These are phyloP conservation scores for Sympetrum striolatum DNA, from an alignment of 2,888 invertebrate species.

Conservation along the genomic window DNA sequence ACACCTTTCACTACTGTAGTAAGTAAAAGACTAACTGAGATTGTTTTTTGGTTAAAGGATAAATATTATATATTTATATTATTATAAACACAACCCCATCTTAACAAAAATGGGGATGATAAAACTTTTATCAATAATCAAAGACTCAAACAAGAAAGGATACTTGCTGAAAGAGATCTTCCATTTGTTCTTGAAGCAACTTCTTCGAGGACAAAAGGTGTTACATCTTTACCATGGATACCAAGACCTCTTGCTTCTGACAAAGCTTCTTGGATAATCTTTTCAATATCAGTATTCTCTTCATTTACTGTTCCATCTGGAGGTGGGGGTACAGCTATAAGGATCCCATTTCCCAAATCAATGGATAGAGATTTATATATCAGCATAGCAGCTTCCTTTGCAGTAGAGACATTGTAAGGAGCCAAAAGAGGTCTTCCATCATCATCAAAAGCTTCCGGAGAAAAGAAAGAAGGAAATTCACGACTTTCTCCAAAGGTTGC, in stretches of 20 bases:
- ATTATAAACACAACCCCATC: no score
- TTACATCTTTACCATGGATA: conserved; percentile 85
- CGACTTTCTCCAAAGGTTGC: conserved; percentile 71
- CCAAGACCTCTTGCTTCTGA: conserved; percentile 66
- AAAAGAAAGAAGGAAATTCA: conserved; percentile 95
- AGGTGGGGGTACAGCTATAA: conserved; percentile 93
- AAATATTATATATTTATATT: no score
- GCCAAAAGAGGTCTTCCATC: conserved; percentile 60
- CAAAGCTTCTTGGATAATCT: conserved; percentile 75
- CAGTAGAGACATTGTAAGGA: conserved; percentile 71
- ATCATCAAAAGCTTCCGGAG: conserved; percentile 71
- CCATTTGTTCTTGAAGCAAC: conserved; percentile 83
- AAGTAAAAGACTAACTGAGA: no score
- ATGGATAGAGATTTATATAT: conserved; percentile 66
- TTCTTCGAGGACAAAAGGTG: conserved; percentile 85
- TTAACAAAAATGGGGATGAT: no score
- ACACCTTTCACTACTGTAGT: no score
- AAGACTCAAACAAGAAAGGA: conserved; percentile 63
- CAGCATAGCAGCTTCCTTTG: conserved; percentile 76
- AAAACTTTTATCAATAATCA: no score
- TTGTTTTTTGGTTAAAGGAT: no score
- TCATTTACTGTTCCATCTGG: conserved; percentile 57
- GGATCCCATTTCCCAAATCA: conserved; percentile 72
- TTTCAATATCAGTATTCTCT: conserved; percentile 65
- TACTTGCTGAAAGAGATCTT: conserved; percentile 84